Base-by-base conservation (phyloP, 2,888 invertebrate genomes). In the Zaprionus lineosus region DNA sequence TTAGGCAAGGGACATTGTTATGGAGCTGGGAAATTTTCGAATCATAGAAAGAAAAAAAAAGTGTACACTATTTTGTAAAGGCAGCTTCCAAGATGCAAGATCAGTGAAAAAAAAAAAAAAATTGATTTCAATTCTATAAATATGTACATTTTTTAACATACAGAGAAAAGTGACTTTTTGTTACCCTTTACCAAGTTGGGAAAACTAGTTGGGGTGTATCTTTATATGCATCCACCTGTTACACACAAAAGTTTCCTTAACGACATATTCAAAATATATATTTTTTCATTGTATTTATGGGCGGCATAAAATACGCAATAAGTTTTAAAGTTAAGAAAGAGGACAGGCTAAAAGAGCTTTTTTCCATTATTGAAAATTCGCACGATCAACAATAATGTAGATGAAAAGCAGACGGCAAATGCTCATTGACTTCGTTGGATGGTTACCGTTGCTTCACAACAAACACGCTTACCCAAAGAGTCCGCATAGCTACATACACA, bases 361-460 rank as follows among this genome's bases (percentile, higher is more conserved):
- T 53, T 52, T 28, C 46, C 48, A 51, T 60, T 57, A 55, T 40
- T 52, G 55, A 14, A 46, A 57, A 55, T 74, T 83, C 70, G 73
- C 81, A 83, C 81, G 84, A 83, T 83, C 74, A 60, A 40, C 66
- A 48, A 34, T n/a, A n/a, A n/a, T n/a, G n/a, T n/a, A 60, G 63
- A 60, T 64, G 44, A 51, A 57, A 69, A 64, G 69, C 59, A 48
- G 29, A n/a, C 39, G 34, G 34, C 57, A 41, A 52, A 47, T 19
- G 34, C 57, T 39, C 12, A 37, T 19, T 12, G 24, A 24, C 8
- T 24, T 3, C 8, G 4, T 24, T 24, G 24, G 4, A 24, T 24
- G 8, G 24, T 40, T 31, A 24, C 4, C 24, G 15, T 31, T 29
- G 48, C 48, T 15, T 52, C 34, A 50, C 40, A 53, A n/a, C n/a